These are phyloP conservation scores for Pseudomugil gertrudae DNA, from an alignment of 2,797 vertebrate genomes.

Conservation along the genomic window DNA sequence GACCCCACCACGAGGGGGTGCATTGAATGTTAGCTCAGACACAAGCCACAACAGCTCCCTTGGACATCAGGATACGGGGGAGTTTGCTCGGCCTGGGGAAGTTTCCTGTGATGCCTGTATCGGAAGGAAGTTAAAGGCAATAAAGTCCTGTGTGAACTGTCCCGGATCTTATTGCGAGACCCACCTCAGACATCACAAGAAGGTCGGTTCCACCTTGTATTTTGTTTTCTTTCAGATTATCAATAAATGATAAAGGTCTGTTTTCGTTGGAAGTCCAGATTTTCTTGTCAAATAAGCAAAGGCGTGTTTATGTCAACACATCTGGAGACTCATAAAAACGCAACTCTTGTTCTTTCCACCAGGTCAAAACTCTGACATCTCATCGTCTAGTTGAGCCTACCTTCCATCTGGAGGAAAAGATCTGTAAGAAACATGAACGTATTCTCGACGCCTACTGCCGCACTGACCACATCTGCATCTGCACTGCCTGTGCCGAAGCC, in stretches of 20 bases:
- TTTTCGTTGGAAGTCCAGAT: too few relatives aligned
- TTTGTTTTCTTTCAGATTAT: neutral
- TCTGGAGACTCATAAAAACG: neutral
- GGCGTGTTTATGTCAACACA: neutral
- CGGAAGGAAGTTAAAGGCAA: conserved; percentile 82
- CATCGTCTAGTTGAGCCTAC: conserved; percentile 81
- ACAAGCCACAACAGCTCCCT: neutral
- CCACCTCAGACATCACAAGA: conserved; percentile 80
- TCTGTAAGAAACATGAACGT: conserved; percentile 82
- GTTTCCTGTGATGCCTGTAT: conserved; percentile 83
- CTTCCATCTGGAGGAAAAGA: conserved; percentile 79
- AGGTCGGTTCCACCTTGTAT: conserved; percentile 42
- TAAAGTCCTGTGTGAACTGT: conserved; percentile 82
- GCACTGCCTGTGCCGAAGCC: conserved; percentile 72
- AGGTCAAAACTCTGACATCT: conserved; percentile 70
- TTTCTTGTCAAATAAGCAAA: neutral
- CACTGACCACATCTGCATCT: conserved; percentile 78
- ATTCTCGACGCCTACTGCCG: conserved; percentile 83
- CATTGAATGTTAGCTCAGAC: conserved; percentile 35
- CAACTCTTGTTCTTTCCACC: neutral
- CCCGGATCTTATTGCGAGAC: conserved; percentile 81
- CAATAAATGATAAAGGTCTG: neutral
- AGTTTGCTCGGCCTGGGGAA: conserved; percentile 78
- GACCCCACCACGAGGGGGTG: conserved; percentile 19
- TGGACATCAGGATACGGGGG: conserved; percentile 45